Base-by-base conservation (phyloP, 2,888 invertebrate genomes). In the Callyntrura guangdongensis region DNA sequence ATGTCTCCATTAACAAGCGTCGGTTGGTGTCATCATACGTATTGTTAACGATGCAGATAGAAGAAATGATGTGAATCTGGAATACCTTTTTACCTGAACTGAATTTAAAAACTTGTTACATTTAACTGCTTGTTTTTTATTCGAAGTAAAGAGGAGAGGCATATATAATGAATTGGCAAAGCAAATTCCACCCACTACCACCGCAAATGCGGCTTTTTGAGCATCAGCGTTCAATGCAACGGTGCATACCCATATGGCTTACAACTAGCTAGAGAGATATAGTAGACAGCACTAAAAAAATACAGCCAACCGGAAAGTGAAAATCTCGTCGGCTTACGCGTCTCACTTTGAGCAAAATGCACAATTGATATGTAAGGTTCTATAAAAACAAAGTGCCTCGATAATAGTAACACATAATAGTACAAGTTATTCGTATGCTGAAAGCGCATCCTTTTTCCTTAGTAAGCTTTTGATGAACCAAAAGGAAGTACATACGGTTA, bases 81-180 rank as follows among this genome's bases (percentile, higher is more conserved):
- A 67, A 67, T 27, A 27, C 67, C 27, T 67, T 67, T 67, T 67
- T 67, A 27, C 67, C 67, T 67, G 67, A 25, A 67, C 8, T 67
- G 67, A 67, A 67, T 36, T 4, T 6, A 6, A 4, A 36, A 36
- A 6, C 6, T 2, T 36, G 6, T 36, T 36, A 36, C 6, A 36
- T 36, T 36, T 67, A 14, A 27, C 14, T 27, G 27, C 25, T 4
- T 67, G 3, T 67, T 8, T 67, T 27, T 14, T 14, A 27, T 14
- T 25, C 53, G 1, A 59, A 27, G 1, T 27, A 14, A 14, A 22
- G 25, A 14, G 27, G 0, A 22, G 22, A 59, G 11, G 64, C 9
- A 64, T 22, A 64, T 22, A 8, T 14, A 25, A 67, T 67, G 27
- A 67, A 9, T 67, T 67, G 67, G 27, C 14, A 22, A 27, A 14